Conservation (phyloP, 2,888 invertebrate species). For the Drosophila kambysellisi region DNA sequence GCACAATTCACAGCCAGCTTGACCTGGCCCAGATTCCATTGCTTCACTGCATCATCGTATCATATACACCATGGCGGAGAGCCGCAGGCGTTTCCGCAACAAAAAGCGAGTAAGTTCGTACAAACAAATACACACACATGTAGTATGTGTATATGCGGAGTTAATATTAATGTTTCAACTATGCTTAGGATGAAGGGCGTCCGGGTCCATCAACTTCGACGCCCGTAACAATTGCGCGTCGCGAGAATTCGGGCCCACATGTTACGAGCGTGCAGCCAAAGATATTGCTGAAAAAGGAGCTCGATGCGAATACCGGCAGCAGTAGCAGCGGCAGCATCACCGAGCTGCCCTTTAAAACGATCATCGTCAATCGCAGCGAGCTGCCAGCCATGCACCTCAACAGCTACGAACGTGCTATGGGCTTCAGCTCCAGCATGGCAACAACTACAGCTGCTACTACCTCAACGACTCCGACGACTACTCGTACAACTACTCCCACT, state of each 20-base stretch:
- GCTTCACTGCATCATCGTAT: constrained; percentile 18
- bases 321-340: constrained; percentile 36
- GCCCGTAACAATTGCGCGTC: constrained; percentile 78
- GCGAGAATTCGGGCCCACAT: constrained; percentile 61
- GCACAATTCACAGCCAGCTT: constrained; percentile 5
- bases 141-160: neutral
- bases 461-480: neutral
- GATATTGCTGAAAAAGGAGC: constrained; percentile 82
- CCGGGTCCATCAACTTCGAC: constrained; percentile 66
- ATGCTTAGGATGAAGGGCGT: constrained; percentile 50
- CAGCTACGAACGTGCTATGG: constrained; percentile 32
- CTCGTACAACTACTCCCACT: neutral
- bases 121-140: neutral
- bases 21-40: constrained; percentile 3
- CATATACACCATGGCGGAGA: constrained; percentile 72
- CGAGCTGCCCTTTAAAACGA: constrained; percentile 73
- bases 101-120: constrained; percentile 66
- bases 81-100: constrained; percentile 77
- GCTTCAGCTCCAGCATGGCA: neutral
- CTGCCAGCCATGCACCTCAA: neutral
- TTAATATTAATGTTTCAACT: neutral
- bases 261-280: constrained; percentile 79
- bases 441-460: neutral
- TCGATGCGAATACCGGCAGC: constrained; percentile 20
- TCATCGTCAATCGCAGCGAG: constrained; percentile 77